A percentile compares a stretch with the other conserved stretches of the same genome.
These are phyloP conservation scores for Cotesia chilonis DNA, from an alignment of 1,140 invertebrate species.

Conservation along the genomic window DNA sequence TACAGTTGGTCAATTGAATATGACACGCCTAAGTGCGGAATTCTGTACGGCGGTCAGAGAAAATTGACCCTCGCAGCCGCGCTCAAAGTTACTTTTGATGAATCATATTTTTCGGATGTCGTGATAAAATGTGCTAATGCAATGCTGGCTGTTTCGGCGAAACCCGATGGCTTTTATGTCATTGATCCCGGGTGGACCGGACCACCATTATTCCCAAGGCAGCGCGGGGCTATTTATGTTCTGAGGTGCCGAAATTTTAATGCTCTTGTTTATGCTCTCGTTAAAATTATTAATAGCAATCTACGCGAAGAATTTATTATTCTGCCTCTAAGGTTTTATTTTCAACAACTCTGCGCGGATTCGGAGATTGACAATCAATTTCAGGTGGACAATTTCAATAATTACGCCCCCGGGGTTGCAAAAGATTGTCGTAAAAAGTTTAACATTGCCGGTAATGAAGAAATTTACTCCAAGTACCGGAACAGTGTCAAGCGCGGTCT, in stretches of 20 bases:
- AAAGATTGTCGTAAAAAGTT: background rate
- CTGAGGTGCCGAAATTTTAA: conserved; percentile 55
- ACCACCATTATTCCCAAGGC: conserved; percentile 53
- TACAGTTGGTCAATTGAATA: conserved; percentile 57
- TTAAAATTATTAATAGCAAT: conserved; percentile 59
- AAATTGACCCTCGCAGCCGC: conserved; percentile 35
- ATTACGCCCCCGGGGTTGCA: background rate
- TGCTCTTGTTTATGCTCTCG: conserved; percentile 50
- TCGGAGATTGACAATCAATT: conserved; percentile 39
- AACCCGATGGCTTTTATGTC: conserved; percentile 51
- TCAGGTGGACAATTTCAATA: background rate
- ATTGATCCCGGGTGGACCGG: conserved; percentile 57
- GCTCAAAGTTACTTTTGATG: conserved; percentile 41
- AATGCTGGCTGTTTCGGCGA: conserved; percentile 45
- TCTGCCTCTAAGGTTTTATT: conserved; percentile 49
- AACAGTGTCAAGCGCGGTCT: conserved; percentile 45
- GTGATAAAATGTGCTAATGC: conserved; percentile 53
- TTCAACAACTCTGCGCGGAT: conserved; percentile 38
- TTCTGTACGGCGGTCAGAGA: conserved; percentile 49
- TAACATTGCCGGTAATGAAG: conserved; percentile 38
- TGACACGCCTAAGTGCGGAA: conserved; percentile 45
- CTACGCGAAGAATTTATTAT: conserved; percentile 50
- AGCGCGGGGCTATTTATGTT: conserved; percentile 55
- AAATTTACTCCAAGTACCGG: conserved; percentile 47
- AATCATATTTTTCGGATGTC: conserved; percentile 39